Evolutionary conservation across 2,113 vertebrate genomes (phyloP).

Genomic region (Eidolon helvum): DNA sequence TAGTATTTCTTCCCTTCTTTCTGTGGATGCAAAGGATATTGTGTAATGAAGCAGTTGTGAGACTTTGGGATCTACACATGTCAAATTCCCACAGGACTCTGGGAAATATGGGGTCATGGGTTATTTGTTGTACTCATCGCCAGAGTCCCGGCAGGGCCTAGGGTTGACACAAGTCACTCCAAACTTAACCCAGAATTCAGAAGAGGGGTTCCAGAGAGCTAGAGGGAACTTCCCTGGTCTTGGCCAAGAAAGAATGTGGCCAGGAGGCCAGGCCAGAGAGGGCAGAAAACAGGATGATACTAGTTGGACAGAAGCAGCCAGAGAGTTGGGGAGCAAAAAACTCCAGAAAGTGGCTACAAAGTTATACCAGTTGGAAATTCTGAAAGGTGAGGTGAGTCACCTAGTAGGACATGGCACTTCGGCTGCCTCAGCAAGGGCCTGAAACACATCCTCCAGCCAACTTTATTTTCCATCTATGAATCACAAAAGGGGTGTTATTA

Average conservation of each 20-base stretch:
- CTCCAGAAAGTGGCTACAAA: background rate
- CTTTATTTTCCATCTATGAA: constrained; percentile 46
- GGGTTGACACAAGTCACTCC: background rate
- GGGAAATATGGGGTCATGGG: background rate
- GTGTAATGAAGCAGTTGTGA: background rate
- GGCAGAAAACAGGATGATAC: background rate
- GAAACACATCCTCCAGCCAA: background rate
- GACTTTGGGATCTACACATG: background rate
- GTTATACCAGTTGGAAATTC: background rate
- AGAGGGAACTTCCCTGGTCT: background rate
- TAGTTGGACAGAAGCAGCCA: background rate
- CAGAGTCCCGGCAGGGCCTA: background rate
- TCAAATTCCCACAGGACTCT: background rate
- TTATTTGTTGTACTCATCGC: background rate
- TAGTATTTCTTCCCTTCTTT: background rate
- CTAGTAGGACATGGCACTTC: background rate
- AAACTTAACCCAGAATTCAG: background rate
- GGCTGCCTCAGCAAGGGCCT: background rate
- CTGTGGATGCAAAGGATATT: background rate
- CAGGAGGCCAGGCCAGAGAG: background rate
- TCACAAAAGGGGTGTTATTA: background rate
- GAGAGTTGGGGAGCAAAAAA: background rate
- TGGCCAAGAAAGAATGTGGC: background rate
- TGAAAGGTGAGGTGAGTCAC: constrained; percentile 14
- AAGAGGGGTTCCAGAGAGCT: background rate